Conservation (phyloP, 2,888 invertebrate genomes). For the Ephialtes manifestator region DNA sequence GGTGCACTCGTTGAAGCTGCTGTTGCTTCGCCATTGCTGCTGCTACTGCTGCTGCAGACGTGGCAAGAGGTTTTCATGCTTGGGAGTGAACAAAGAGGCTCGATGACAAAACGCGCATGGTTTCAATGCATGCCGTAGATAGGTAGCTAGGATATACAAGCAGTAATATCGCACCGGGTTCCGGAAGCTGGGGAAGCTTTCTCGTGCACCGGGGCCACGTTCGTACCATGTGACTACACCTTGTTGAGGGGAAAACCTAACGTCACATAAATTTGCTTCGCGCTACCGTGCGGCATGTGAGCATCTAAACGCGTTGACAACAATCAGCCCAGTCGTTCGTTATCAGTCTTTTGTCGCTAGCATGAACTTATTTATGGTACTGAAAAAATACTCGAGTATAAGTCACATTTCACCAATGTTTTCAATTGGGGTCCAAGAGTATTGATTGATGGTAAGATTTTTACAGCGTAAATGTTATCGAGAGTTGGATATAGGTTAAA, state of each 20-base stretch:
- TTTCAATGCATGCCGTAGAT: conserved; percentile 77
- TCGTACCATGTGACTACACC: conserved; percentile 42
- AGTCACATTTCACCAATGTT: background rate
- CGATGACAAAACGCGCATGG: conserved; percentile 83
- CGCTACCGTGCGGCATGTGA: conserved; percentile 19
- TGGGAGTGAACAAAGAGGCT: conserved; percentile 81
- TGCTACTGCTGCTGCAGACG: conserved; percentile 55
- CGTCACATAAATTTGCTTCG: conserved; percentile 58
- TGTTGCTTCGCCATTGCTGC: conserved; percentile 47
- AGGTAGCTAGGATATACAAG: conserved; percentile 49
- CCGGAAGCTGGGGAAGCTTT: conserved; percentile 40
- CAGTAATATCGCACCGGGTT: conserved; percentile 62
- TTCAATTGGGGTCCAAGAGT: too few relatives aligned
- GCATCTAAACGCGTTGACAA: conserved; percentile 34
- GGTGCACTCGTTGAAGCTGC: conserved; percentile 45
- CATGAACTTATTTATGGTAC: background rate
- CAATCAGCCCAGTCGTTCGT: conserved; percentile 39
- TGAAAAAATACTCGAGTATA: background rate
- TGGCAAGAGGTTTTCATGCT: conserved; percentile 78
- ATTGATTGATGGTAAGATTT: too few relatives aligned
- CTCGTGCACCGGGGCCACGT: conserved; percentile 48
- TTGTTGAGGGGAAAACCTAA: conserved; percentile 23
- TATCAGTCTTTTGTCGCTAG: conserved; percentile 41
- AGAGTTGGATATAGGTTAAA: too few relatives aligned
- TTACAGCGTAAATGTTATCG: too few relatives aligned